Percentiles rank a stretch among this genome's conserved stretches.
phyloP scores from a whole-genome alignment of 2,888 invertebrate species.

The Nebria brevicollis region DNA sequence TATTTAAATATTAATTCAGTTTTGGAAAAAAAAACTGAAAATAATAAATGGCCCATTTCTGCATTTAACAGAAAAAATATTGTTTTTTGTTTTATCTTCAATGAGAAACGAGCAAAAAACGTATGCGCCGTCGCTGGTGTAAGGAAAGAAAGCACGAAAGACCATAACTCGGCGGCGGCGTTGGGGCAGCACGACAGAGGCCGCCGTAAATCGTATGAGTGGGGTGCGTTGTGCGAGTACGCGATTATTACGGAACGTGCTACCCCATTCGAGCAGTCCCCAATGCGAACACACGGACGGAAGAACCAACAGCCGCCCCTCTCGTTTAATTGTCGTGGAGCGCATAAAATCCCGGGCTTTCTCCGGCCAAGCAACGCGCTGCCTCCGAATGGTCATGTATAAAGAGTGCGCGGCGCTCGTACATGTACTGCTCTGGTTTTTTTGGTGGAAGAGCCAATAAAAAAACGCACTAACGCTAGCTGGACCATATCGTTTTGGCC shows the following conservation, averaged over 20 bases:
- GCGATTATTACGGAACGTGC: slow-evolving; percentile 43
- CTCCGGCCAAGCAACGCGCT: slow-evolving; percentile 9
- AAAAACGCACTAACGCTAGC: slow-evolving; percentile 21
- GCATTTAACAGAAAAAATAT: not conserved
- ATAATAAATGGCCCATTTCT: not conserved
- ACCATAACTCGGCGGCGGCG: slow-evolving; percentile 3
- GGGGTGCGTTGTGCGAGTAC: slow-evolving; percentile 29
- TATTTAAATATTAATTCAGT: too few species aligned
- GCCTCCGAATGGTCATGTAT: slow-evolving; percentile 32
- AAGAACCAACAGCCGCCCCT: slow-evolving; percentile 20
- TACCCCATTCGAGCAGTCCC: slow-evolving; percentile 22
- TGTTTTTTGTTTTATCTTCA: not conserved
- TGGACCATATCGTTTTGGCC: slow-evolving; percentile 29
- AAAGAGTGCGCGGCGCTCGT: slow-evolving; percentile 27
- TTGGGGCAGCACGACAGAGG: slow-evolving; percentile 9
- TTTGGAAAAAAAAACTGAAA: too few species aligned
- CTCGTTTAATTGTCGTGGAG: slow-evolving; percentile 42
- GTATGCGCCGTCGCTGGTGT: slow-evolving; percentile 7
- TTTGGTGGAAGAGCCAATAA: slow-evolving; percentile 33
- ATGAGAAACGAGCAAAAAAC: slow-evolving; percentile 7
- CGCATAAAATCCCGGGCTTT: slow-evolving; percentile 39
- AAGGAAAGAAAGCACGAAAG: slow-evolving; percentile 19
- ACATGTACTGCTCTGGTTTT: slow-evolving; percentile 17
- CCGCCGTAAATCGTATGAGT: slow-evolving; percentile 36
- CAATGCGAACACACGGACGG: not conserved